Conservation (phyloP, 2,888 invertebrate species). For the Chaitophorus viminalis region DNA sequence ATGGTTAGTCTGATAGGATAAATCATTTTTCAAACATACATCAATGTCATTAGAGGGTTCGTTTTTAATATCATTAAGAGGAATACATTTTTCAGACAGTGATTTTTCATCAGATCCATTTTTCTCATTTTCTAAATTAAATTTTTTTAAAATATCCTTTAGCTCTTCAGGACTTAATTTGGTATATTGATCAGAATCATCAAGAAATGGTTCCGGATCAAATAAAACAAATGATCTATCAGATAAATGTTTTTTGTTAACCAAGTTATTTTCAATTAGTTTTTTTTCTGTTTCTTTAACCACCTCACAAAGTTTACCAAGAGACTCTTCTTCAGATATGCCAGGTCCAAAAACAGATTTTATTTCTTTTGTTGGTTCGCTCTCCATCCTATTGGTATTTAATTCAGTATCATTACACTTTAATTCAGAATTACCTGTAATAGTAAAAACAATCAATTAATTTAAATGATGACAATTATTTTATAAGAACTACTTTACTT, state of each 20-base stretch:
- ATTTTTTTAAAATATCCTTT: slow-evolving; percentile 20
- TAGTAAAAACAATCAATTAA: not conserved
- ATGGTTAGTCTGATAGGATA: not conserved
- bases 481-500: slow-evolving; percentile 1
- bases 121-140: slow-evolving; percentile 1
- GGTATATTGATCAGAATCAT: not conserved
- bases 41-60: not conserved
- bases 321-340: slow-evolving; percentile 1
- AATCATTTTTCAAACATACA: not conserved
- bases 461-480: not conserved
- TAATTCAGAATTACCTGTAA: not conserved
- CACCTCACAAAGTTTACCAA: slow-evolving; percentile 4
- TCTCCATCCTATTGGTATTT: not conserved
- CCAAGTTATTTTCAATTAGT: slow-evolving; percentile 22
- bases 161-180: slow-evolving; percentile 34
- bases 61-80: not conserved
- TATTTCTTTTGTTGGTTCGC: not conserved
- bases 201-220: slow-evolving; percentile 36
- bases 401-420: not conserved
- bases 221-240: slow-evolving; percentile 53
- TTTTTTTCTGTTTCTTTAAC: slow-evolving; percentile 48
- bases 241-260: slow-evolving; percentile 39
- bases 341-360: not conserved
- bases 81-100: not conserved
- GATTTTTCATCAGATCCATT: slow-evolving; percentile 15